Evolutionary conservation across 2,797 vertebrate species (phyloP), one percentile per base, ranked within the genome.

Genomic region (Mus minutoides): DNA sequence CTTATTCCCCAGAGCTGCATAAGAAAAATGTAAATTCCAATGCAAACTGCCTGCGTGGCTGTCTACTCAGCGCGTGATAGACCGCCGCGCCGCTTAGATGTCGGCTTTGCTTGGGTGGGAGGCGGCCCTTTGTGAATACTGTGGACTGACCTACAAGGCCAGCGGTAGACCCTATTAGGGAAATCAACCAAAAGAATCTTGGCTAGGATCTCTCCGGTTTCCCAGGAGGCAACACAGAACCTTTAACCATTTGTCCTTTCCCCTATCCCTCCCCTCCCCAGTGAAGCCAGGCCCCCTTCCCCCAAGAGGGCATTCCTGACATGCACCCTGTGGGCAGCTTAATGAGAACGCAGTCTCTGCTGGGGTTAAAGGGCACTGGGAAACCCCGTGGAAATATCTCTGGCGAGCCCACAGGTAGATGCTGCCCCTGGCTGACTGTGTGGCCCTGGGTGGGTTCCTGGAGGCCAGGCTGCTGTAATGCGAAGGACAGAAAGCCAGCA

Each of bases 151-250:
- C 67, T 6, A 11, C 90, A n/a, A 71, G 21, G 29, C 60, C 11
- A 22, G 22, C 4, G 0, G 24, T 1, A 0, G n/a, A 94, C 82
- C 31, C 62, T 77, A 6, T 67, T 52, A 7, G 62, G 75, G n/a
- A 95, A 91, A 54, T 16, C 78, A 80, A 83, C 76, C 54, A n/a
- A 85, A 43, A 60, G 21, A 88, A 91, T 56, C 37, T 75, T 54
- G 54, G 1, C 0, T 3, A n/a, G 22, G 46, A 75, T 78, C 82
- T 80, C 62, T 26, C 49, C 8, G 10, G 43, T 76, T 80, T 86
- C n/a, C 67, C 31, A n/a, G 46, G 24, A 79, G 3, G 40, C 46
- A 83, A 83, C 24, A 83, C 4, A 79, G 54, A 94, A 54, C 37
- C 54, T 75, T 60, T 52, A 34, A 88, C 82, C 86, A 8, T 13